Conservation (phyloP, 2,113 vertebrate species). For the Lates calcarifer region DNA sequence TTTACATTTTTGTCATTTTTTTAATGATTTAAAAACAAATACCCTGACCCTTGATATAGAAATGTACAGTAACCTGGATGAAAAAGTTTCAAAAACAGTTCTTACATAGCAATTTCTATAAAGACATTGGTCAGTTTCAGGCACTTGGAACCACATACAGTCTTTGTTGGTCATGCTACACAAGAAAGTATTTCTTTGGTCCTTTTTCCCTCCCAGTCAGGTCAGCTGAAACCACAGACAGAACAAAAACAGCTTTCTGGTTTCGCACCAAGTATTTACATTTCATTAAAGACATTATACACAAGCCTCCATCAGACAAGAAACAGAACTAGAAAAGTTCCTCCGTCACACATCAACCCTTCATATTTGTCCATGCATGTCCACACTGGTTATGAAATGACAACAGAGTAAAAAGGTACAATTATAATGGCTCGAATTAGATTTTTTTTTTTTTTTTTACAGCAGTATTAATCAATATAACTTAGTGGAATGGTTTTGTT, state of each 20-base stretch:
- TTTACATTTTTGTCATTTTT: conserved; percentile 58
- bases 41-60: conserved; percentile 73
- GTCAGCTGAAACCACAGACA: conserved; percentile 74
- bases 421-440: conserved; percentile 67
- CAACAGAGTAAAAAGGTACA: conserved; percentile 29
- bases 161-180: conserved; percentile 69
- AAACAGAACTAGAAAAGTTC: conserved; percentile 54
- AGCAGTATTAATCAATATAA: conserved; percentile 78
- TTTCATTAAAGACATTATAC: conserved; percentile 54
- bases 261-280: conserved; percentile 73
- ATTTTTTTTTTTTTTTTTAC: conserved; percentile 59
- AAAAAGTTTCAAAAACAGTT: conserved; percentile 59
- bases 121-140: conserved; percentile 73
- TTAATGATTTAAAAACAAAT: conserved; percentile 74
- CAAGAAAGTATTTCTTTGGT: conserved; percentile 77
- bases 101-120: conserved; percentile 67
- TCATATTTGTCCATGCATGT: conserved; percentile 51
- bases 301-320: conserved; percentile 40
- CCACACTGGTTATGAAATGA: conserved; percentile 46
- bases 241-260: conserved; percentile 70
- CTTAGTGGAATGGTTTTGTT: conserved; percentile 72
- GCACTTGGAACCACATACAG: conserved; percentile 79
- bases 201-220: conserved; percentile 53
- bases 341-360: conserved; percentile 51
- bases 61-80: conserved; percentile 74